Evolutionary conservation across 2,888 invertebrate species (phyloP).

Genomic region (Oscheius sp.): DNA sequence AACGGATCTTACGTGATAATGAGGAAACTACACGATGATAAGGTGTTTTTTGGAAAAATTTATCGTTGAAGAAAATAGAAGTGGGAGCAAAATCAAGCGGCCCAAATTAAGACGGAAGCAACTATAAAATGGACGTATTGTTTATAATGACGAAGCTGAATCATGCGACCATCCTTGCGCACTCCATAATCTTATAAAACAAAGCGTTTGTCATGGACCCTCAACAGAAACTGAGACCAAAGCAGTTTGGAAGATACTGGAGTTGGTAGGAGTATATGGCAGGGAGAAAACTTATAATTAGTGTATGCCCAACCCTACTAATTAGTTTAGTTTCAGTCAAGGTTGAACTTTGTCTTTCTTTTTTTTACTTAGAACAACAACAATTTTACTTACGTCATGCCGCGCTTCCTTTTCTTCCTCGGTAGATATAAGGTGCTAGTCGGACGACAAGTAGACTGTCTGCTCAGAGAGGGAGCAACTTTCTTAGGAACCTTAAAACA

Average conservation of each 20-base stretch:
- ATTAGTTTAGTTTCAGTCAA: conserved; percentile 20
- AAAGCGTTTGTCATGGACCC: too few relatives aligned
- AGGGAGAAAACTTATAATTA: conserved; percentile 8
- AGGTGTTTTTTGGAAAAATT: too few relatives aligned
- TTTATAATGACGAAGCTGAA: too few relatives aligned
- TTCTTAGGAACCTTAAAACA: conserved; percentile 46
- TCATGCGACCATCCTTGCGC: too few relatives aligned
- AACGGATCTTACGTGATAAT: too few relatives aligned
- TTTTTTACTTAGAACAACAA: background rate
- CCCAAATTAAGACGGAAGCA: too few relatives aligned
- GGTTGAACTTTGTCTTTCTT: background rate
- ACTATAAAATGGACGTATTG: too few relatives aligned
- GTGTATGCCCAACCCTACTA: conserved; percentile 6
- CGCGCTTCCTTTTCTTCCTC: conserved; percentile 44
- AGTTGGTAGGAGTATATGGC: too few relatives aligned
- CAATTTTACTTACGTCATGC: conserved; percentile 22
- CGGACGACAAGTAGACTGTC: conserved; percentile 58
- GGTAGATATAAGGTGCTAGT: conserved; percentile 61
- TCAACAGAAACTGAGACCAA: conserved; percentile 14
- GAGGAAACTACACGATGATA: too few relatives aligned
- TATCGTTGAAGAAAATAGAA: too few relatives aligned
- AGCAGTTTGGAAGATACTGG: background rate
- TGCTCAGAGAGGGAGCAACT: conserved; percentile 47
- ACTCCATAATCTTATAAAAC: too few relatives aligned
- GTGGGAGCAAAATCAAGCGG: too few relatives aligned